Percentiles rank a stretch among this genome's conserved stretches.
Conservation (phyloP, 2,888 invertebrate genomes). For the Abrostola tripartita region DNA sequence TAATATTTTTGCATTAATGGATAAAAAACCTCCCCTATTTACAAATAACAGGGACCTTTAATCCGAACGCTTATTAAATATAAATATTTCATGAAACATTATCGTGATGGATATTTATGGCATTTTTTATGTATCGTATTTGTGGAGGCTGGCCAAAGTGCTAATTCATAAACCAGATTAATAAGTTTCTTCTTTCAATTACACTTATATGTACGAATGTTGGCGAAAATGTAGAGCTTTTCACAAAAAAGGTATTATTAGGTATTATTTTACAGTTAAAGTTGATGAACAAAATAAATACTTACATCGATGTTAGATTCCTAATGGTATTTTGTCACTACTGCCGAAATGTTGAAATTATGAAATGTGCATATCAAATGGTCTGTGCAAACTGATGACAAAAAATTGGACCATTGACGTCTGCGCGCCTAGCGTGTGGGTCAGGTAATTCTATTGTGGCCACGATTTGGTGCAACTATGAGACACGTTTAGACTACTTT, state of each 20-base stretch:
- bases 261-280: too few species aligned
- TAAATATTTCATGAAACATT: conserved; percentile 85
- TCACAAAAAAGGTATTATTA: too few species aligned
- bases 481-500: conserved; percentile 6
- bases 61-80: conserved; percentile 86
- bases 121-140: conserved; percentile 38
- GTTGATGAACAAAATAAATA: too few species aligned
- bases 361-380: conserved; percentile 59
- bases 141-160: background rate
- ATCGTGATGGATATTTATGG: conserved; percentile 64
- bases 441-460: conserved; percentile 78
- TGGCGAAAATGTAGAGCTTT: too few species aligned
- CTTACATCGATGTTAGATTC: background rate
- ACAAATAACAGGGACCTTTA: conserved; percentile 86
- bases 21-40: conserved; percentile 83
- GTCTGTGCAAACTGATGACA: conserved; percentile 63
- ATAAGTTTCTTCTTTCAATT: too few species aligned
- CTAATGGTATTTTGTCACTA: background rate
- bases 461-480: conserved; percentile 39
- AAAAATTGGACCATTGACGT: conserved; percentile 73
- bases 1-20: conserved; percentile 66
- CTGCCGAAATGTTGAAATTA: conserved; percentile 36
- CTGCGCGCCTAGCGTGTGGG: conserved; percentile 69
- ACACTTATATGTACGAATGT: too few species aligned
- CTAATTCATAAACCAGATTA: background rate